A percentile compares a stretch with the other conserved stretches of the same genome.
Evolutionary conservation across 2,113 vertebrate species (phyloP).

Genomic region (Pogonocichla stellata): DNA sequence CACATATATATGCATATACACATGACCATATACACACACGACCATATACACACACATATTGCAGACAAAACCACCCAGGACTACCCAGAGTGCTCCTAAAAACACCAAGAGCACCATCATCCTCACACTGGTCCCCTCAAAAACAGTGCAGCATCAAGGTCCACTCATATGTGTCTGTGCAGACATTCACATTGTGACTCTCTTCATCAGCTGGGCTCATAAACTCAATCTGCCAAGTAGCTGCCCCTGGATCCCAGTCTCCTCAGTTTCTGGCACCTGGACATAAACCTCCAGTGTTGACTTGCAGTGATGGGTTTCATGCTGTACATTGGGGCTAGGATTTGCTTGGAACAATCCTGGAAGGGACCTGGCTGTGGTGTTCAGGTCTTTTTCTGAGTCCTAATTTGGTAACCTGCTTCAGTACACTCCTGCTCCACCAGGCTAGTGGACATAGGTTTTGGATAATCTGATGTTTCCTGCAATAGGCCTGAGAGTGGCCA

Average conservation of each 20-base stretch:
- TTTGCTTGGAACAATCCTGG: background rate
- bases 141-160: background rate
- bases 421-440: background rate
- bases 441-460: background rate
- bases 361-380: background rate
- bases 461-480: background rate
- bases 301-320: accelerated
- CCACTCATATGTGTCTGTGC: background rate
- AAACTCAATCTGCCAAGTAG: background rate
- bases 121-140: background rate
- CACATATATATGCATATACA: background rate
- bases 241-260: background rate
- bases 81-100: background rate
- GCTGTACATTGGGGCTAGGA: accelerated
- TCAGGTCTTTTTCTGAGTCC: background rate
- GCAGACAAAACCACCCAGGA: background rate
- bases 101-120: background rate
- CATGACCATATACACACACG: background rate
- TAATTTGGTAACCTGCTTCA: background rate
- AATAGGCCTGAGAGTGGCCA: background rate
- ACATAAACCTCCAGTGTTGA: background rate
- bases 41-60: background rate
- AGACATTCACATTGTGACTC: background rate
- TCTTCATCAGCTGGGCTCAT: background rate
- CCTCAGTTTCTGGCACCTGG: background rate